Evolutionary conservation across 2,888 invertebrate species (phyloP).

Genomic region (Dastarcus helophoroides): DNA sequence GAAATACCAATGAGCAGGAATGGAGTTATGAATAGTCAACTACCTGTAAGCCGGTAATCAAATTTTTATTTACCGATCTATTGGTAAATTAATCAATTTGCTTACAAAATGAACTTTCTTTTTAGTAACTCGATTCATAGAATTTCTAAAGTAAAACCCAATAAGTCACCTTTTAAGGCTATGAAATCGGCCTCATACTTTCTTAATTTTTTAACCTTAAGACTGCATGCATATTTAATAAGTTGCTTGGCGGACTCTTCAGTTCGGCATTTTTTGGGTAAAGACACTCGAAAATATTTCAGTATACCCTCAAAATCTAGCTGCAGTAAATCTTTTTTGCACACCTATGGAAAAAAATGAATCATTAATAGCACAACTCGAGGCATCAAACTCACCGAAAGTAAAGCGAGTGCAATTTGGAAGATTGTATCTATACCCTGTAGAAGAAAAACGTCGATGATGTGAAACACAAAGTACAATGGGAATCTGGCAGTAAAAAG

Average conservation of each 20-base stretch:
- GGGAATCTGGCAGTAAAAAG: slow-evolving; percentile 99
- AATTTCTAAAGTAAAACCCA: too few species aligned
- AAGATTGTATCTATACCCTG: slow-evolving; percentile 93
- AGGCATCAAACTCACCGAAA: slow-evolving; percentile 52
- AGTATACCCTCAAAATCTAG: slow-evolving; percentile 96
- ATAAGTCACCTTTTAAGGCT: slow-evolving; percentile 54
- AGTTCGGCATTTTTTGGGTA: slow-evolving; percentile 92
- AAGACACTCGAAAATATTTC: slow-evolving; percentile 93
- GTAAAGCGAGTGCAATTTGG: slow-evolving; percentile 87
- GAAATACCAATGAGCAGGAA: too few species aligned
- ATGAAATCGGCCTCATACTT: slow-evolving; percentile 91
- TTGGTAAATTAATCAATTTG: too few species aligned
- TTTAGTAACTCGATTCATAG: too few species aligned
- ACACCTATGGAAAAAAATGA: slow-evolving; percentile 37
- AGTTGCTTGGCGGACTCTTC: slow-evolving; percentile 82
- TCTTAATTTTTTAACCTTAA: slow-evolving; percentile 86
- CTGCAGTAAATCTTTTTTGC: slow-evolving; percentile 80
- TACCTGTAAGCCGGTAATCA: too few species aligned
- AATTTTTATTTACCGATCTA: too few species aligned
- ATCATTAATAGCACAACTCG: background rate
- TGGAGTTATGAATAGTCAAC: too few species aligned
- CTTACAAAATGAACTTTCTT: too few species aligned
- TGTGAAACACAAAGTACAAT: slow-evolving; percentile 89
- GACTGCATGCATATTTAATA: slow-evolving; percentile 79
- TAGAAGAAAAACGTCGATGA: slow-evolving; percentile 89